These are phyloP conservation scores for Chunga burmeisteri DNA, from an alignment of 2,113 vertebrate species.

Conservation along the genomic window DNA sequence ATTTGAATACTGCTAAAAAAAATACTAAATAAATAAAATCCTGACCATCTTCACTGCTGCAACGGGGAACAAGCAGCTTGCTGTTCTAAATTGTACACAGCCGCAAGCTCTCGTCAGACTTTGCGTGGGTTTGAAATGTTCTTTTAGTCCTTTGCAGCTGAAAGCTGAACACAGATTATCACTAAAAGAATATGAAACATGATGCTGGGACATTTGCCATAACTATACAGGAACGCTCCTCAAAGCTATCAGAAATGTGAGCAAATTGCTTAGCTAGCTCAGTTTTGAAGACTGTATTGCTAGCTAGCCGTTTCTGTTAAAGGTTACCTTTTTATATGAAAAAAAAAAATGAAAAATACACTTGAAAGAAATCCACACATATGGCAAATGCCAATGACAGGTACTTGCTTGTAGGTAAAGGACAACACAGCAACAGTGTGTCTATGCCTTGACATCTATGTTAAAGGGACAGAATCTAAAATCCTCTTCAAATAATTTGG, in stretches of 20 bases:
- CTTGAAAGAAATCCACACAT: neutral
- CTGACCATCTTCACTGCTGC: neutral
- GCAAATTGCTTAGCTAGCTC: neutral
- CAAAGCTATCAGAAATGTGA: neutral
- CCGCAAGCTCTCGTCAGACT: neutral
- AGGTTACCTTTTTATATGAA: neutral
- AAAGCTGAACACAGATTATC: neutral
- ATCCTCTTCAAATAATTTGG: neutral
- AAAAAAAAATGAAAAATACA: neutral
- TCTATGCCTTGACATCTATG: neutral
- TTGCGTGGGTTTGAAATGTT: constrained; percentile 1
- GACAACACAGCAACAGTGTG: neutral
- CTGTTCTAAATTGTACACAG: neutral
- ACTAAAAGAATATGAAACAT: neutral
- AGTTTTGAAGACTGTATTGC: neutral
- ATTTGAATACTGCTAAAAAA: neutral
- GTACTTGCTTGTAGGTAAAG: neutral
- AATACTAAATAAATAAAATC: neutral
- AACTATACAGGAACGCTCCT: neutral
- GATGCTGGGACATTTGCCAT: neutral
- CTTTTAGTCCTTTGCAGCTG: neutral
- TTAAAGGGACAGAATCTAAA: neutral
- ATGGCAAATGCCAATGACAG: neutral
- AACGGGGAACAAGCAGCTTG: neutral
- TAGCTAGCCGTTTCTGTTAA: neutral